Evolutionary conservation across 2,797 vertebrate genomes (phyloP).

Genomic region (Synaphobranchus kaupii): DNA sequence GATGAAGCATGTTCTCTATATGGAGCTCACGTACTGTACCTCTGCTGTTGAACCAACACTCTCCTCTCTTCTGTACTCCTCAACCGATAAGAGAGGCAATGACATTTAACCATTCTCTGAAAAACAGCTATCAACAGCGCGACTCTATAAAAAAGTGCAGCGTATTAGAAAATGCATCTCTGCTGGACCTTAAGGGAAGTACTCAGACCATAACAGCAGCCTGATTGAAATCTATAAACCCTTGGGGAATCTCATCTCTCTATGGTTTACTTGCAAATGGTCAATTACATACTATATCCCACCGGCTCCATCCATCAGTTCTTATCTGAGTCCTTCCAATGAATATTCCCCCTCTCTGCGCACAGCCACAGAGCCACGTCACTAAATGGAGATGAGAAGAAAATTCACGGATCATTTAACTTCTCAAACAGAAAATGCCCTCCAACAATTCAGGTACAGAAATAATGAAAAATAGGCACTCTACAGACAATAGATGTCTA

Average conservation of each 20-base stretch:
- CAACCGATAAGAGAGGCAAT: neutral
- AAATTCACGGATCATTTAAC: constrained; percentile 1
- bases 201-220: neutral
- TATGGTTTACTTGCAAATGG: constrained; percentile 14
- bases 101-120: neutral
- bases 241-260: neutral
- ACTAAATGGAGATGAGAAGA: constrained; percentile 2
- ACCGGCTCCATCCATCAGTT: neutral
- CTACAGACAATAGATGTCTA: neutral
- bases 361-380: neutral
- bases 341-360: neutral
- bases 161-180: neutral
- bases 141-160: neutral
- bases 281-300: neutral
- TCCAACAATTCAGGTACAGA: neutral
- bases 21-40: neutral
- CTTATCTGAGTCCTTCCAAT: neutral
- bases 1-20: neutral
- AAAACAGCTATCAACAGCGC: neutral
- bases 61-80: neutral
- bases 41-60: neutral
- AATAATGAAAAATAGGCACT: neutral
- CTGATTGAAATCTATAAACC: constrained; percentile 1
- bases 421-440: neutral
- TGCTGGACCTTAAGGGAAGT: neutral